A percentile compares a stretch with the other conserved stretches of the same genome.
Conservation (phyloP, 2,888 invertebrate species). For the Phlogophora meticulosa region DNA sequence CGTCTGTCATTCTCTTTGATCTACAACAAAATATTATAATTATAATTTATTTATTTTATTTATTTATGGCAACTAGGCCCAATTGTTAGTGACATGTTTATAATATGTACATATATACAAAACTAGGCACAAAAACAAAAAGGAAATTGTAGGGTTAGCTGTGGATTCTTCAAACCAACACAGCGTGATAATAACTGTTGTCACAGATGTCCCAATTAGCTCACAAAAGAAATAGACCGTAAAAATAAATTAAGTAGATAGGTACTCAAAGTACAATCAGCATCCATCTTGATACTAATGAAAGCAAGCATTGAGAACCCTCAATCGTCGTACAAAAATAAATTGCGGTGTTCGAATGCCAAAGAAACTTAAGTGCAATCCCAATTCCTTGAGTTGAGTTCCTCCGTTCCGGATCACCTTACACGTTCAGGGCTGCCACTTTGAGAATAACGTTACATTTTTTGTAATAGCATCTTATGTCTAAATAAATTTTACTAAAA, state of each 20-base stretch:
- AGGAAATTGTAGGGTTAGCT: no score
- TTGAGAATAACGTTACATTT: not conserved
- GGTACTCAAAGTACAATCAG: slow-evolving; percentile 52
- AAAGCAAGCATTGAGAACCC: slow-evolving; percentile 63
- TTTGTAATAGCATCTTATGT: no score
- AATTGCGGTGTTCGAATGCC: slow-evolving; percentile 68
- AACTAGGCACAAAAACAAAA: no score
- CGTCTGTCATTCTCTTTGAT: no score
- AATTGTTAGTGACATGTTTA: no score
- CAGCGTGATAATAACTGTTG: not conserved
- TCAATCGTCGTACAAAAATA: slow-evolving; percentile 69
- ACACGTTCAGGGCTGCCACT: slow-evolving; percentile 48
- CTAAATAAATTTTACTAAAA: no score
- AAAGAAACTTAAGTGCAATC: slow-evolving; percentile 69
- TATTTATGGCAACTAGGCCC: no score
- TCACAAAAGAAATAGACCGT: slow-evolving; percentile 45
- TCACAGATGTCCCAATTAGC: not conserved
- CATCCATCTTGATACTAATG: slow-evolving; percentile 56
- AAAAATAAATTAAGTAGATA: slow-evolving; percentile 18
- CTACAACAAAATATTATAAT: no score
- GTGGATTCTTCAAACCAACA: not conserved
- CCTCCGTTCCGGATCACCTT: slow-evolving; percentile 50
- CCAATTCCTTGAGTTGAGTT: slow-evolving; percentile 64
- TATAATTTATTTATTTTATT: no score
- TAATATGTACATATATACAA: no score